Evolutionary conservation across 1,140 invertebrate genomes (phyloP), one percentile per base, ranked within the genome.

Genomic region (Wiebesia pumilae): DNA sequence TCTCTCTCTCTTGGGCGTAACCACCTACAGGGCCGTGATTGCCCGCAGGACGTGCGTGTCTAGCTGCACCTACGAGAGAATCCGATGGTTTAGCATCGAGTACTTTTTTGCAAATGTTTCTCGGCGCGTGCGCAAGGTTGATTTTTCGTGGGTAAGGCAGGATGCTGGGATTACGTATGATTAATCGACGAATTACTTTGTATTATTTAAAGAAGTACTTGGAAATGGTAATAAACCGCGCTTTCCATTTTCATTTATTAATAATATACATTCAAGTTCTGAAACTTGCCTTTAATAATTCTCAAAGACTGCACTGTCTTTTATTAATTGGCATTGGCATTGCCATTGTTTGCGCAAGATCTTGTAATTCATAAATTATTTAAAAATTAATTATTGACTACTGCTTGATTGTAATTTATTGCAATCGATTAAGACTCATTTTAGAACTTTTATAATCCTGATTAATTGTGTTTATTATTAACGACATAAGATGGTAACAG

Each of bases 21-120:
- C 89, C 89, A 89, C 89, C 90, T 88, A 85, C 89, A 40, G 89
- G 75, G 88, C 86, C n/a, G n/a, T n/a, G 67, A 88, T 78, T 78
- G 10, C 27, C 75, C n/a, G 51, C 82, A 58, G 27, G 6, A 30
- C 73, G 35, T 62, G 38, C 78, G 21, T 75, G 47, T 62, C 30
- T 54, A 67, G 62, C 58, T 69, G 71, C 47, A 43, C 73, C 35
- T 14, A 54, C 77, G 62, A 38, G 43, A 33, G 80, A 85, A 80
- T 85, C 77, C 84, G 79, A 73, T 86, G 69, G 51, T 47, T 51
- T 19, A 19, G 30, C 16, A 33, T 40, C 12, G 10, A 81, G 0
- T 65, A 30, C 24, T 80, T 80, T 81, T 81, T 21, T 10, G 0
- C 73, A n/a, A n/a, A 30, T 40, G 21, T 10, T 19, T 54, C 71